These are phyloP conservation scores for Crepidodera aurea DNA, from an alignment of 2,888 invertebrate genomes.

Conservation along the genomic window DNA sequence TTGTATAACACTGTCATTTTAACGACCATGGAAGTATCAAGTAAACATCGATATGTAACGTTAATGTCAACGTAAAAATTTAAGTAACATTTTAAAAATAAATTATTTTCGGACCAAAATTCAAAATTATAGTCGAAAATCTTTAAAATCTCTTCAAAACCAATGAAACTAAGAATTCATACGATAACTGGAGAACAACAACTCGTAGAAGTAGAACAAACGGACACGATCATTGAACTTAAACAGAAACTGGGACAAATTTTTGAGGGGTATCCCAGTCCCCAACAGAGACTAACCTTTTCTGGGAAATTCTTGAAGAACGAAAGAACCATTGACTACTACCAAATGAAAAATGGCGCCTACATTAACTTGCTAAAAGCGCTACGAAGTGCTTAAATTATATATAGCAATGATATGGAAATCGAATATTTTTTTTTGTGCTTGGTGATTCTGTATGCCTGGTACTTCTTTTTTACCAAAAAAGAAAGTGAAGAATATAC, in stretches of 20 bases:
- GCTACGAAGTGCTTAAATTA: constrained; percentile 38
- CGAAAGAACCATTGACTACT: constrained; percentile 42
- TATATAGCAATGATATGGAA: neutral
- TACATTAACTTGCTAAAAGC: constrained; percentile 42
- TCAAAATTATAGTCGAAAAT: neutral
- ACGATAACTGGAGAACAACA: constrained; percentile 38
- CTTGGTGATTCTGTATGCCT: constrained; percentile 21
- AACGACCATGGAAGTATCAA: no score
- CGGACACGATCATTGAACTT: constrained; percentile 35
- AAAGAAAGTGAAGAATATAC: no score
- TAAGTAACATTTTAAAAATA: neutral
- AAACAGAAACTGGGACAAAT: constrained; percentile 39
- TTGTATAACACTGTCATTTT: no score
- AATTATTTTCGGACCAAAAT: neutral
- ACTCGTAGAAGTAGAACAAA: constrained; percentile 39
- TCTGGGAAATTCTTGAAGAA: constrained; percentile 41
- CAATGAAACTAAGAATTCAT: constrained; percentile 27
- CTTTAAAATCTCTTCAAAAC: neutral
- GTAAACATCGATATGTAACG: neutral
- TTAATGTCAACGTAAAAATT: neutral
- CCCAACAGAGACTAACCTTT: constrained; percentile 42
- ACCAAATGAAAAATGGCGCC: constrained; percentile 42
- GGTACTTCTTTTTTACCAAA: constrained; percentile 25
- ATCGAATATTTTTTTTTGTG: constrained; percentile 6
- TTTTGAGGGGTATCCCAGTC: constrained; percentile 37